These are phyloP conservation scores for Ciconia boyciana DNA, from an alignment of 2,113 vertebrate species.

Conservation along the genomic window DNA sequence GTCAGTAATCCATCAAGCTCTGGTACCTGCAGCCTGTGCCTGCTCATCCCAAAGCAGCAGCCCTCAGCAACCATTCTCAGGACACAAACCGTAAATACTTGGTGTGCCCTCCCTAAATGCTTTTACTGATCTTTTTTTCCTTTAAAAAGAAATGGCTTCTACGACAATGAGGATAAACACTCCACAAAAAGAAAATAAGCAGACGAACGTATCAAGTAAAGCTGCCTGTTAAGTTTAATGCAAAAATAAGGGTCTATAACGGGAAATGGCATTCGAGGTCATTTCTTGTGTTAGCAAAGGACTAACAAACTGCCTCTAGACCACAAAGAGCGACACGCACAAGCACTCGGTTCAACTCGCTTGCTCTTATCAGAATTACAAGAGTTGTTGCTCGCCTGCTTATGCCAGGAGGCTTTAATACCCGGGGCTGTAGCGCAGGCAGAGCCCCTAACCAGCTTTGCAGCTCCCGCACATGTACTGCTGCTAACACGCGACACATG, in stretches of 20 bases:
- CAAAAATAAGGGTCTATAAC: neutral
- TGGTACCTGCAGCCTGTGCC: neutral
- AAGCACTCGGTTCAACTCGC: rapidly evolving
- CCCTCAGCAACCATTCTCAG: neutral
- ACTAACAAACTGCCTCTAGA: neutral
- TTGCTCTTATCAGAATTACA: neutral
- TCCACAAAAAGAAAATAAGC: neutral
- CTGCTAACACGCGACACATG: neutral
- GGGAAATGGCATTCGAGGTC: neutral
- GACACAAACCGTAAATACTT: neutral
- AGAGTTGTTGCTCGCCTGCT: neutral
- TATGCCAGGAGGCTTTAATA: neutral
- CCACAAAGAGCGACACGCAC: neutral
- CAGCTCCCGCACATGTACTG: neutral
- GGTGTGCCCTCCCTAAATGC: neutral
- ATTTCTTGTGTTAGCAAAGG: neutral
- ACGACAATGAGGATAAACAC: neutral
- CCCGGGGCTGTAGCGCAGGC: neutral
- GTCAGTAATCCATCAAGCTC: neutral
- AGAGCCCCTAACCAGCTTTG: neutral
- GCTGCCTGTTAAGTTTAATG: neutral
- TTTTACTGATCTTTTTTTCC: neutral
- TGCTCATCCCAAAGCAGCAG: neutral
- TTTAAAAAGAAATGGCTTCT: neutral
- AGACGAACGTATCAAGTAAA: neutral